Percentiles rank a stretch among this genome's conserved stretches.
Evolutionary conservation across 2,113 vertebrate genomes (phyloP).

Genomic region (Scolopax mira): DNA sequence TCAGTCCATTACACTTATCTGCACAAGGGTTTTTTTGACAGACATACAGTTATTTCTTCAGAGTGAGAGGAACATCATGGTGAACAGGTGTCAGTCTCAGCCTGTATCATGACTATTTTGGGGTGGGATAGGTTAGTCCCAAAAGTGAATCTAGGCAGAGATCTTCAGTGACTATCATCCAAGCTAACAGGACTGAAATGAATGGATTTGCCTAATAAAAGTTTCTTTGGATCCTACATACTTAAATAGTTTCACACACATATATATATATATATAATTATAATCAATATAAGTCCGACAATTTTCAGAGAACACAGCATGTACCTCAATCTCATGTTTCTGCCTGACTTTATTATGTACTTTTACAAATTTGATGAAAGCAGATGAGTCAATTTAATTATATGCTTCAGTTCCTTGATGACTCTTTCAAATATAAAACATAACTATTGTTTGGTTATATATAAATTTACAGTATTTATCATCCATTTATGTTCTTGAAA

Average conservation of each 20-base stretch:
- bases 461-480: constrained; percentile 5
- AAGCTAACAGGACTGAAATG: neutral
- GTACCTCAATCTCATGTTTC: neutral
- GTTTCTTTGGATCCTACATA: neutral
- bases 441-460: neutral
- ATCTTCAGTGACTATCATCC: neutral
- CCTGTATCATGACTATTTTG: neutral
- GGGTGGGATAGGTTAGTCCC: neutral
- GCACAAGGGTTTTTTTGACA: neutral
- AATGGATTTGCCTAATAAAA: neutral
- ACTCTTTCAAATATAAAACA: neutral
- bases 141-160: rapidly evolving
- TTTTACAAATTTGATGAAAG: constrained; percentile 28
- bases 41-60: neutral
- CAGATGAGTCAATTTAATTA: constrained; percentile 39
- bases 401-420: neutral
- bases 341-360: neutral
- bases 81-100: neutral
- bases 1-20: neutral
- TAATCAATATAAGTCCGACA: neutral
- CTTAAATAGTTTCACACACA: neutral
- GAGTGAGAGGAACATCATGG: neutral
- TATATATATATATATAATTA: neutral
- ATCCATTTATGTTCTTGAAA: neutral
- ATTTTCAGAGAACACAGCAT: neutral